Percentiles rank a stretch among this genome's conserved stretches.
phyloP scores from a whole-genome alignment of 2,888 invertebrate genomes.

The Crocallis elinguaria region DNA sequence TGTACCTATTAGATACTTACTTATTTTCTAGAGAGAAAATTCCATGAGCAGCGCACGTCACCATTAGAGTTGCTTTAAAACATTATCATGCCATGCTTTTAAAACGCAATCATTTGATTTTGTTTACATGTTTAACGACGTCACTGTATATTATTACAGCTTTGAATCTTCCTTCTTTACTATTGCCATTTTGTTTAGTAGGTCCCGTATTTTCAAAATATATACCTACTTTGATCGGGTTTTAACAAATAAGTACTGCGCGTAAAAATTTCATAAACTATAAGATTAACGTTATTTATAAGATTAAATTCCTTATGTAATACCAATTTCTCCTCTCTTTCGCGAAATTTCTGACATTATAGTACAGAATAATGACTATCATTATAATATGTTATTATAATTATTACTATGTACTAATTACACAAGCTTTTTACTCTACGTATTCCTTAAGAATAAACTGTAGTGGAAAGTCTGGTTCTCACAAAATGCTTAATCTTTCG shows the following conservation, averaged over 20 bases:
- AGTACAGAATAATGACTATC: conserved; percentile 3
- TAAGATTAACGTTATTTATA: neutral
- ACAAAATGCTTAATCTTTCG: conserved; percentile 51
- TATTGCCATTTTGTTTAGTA: too few relatives aligned
- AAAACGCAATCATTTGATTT: too few relatives aligned
- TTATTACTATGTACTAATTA: neutral
- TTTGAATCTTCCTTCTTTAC: too few relatives aligned
- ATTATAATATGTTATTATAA: neutral
- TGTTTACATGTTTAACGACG: too few relatives aligned
- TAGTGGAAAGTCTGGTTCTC: conserved; percentile 60
- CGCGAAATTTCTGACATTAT: neutral
- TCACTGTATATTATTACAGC: too few relatives aligned
- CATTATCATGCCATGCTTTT: too few relatives aligned
- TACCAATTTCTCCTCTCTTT: neutral
- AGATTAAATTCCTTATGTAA: neutral
- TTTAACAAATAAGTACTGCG: neutral
- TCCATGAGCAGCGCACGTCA: too few relatives aligned
- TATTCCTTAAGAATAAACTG: conserved; percentile 20
- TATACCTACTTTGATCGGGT: too few relatives aligned
- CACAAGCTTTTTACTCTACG: neutral
- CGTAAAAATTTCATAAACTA: neutral
- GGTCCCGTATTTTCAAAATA: too few relatives aligned
- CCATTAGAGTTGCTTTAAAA: too few relatives aligned
- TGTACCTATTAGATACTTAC: too few relatives aligned
- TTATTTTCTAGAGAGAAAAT: too few relatives aligned